Percentiles rank a stretch among this genome's conserved stretches.
Conservation (phyloP, 2,113 vertebrate genomes). For the Microcebus lehilahytsara region DNA sequence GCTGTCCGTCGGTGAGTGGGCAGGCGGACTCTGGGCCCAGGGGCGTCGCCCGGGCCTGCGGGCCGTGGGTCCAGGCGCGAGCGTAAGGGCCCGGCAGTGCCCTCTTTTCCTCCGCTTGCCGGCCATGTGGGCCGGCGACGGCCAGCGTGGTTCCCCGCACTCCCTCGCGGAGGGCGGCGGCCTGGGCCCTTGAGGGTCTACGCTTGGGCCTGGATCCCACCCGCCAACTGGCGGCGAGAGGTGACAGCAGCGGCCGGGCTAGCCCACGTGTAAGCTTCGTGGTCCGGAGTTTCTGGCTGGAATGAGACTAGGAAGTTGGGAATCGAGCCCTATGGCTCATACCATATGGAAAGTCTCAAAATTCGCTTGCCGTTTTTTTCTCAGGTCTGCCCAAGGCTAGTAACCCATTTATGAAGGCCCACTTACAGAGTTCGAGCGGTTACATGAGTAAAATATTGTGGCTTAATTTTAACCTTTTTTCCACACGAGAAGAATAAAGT, state of each 20-base stretch:
- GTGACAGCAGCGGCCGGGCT: constrained; percentile 43
- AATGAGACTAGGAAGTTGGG: not conserved
- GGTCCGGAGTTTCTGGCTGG: not conserved
- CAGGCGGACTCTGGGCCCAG: not conserved
- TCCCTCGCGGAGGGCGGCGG: not conserved
- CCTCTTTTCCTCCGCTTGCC: not conserved
- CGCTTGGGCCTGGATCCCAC: not conserved
- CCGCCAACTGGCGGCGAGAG: not conserved
- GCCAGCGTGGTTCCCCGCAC: not conserved
- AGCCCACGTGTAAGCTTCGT: constrained; percentile 41
- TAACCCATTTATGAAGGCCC: not conserved
- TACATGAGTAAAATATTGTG: not conserved
- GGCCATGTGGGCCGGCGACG: not conserved
- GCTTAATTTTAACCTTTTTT: not conserved
- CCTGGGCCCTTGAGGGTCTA: not conserved
- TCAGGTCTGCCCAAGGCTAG: not conserved
- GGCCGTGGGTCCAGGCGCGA: not conserved
- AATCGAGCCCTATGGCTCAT: not conserved
- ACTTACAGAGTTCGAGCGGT: not conserved
- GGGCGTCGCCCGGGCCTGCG: constrained; percentile 25
- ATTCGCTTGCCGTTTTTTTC: not conserved
- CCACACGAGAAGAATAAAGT: not conserved
- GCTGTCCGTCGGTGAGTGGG: not conserved
- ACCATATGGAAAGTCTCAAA: constrained; percentile 33
- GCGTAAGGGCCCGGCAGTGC: not conserved